These are phyloP conservation scores for Gasterosteus nipponicus DNA, from an alignment of 2,113 vertebrate genomes.

Conservation along the genomic window DNA sequence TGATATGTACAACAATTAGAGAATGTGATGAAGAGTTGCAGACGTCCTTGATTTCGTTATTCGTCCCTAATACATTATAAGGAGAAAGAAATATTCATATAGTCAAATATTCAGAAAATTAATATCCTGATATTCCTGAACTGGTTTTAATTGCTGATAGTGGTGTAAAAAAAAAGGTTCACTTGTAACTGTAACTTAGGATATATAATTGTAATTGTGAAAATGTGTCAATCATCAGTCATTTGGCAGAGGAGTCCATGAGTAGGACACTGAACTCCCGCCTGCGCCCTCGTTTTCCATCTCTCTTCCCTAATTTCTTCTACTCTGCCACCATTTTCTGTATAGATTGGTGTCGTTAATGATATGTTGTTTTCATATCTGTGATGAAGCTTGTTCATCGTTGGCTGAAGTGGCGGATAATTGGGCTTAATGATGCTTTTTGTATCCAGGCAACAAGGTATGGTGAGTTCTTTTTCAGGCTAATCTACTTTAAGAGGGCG, in stretches of 20 bases:
- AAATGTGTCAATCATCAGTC: background rate
- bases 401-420: conserved; percentile 77
- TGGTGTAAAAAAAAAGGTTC: background rate
- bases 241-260: background rate
- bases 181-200: background rate
- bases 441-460: conserved; percentile 84
- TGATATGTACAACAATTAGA: background rate
- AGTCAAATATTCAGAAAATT: background rate
- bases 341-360: conserved; percentile 56
- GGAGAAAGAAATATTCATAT: background rate
- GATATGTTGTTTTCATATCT: conserved; percentile 68
- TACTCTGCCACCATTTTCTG: conserved; percentile 2
- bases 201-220: background rate
- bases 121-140: conserved; percentile 3
- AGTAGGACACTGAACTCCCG: background rate
- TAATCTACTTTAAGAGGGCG: conserved; percentile 70
- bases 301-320: background rate
- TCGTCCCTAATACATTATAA: background rate
- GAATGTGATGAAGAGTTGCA: background rate
- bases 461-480: conserved; percentile 64
- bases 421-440: conserved; percentile 84
- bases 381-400: conserved; percentile 68
- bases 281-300: background rate
- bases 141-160: background rate
- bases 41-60: background rate